These are phyloP conservation scores for Saguinus imperator DNA, from an alignment of 2,113 vertebrate genomes.

Conservation along the genomic window DNA sequence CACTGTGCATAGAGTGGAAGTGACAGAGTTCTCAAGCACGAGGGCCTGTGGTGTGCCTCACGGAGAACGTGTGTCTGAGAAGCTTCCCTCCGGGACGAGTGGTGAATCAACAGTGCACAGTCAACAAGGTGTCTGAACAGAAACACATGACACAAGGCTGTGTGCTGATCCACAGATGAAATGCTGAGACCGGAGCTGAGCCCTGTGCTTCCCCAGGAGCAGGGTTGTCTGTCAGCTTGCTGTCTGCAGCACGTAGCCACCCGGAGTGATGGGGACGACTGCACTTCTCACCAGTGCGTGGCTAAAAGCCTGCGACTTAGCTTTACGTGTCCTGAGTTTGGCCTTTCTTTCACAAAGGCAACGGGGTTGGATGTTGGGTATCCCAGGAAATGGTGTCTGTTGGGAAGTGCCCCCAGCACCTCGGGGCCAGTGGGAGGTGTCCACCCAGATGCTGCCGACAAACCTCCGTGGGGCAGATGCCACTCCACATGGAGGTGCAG, in stretches of 20 bases:
- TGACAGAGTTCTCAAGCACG: background rate
- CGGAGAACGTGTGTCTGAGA: background rate
- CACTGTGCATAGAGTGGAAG: background rate
- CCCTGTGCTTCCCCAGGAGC: background rate
- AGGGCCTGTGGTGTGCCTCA: background rate
- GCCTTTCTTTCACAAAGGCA: background rate
- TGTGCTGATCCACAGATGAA: background rate
- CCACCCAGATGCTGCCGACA: background rate
- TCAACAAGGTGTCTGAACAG: background rate
- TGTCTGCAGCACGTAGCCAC: rapidly evolving
- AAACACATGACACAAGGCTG: background rate
- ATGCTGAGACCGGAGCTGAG: background rate
- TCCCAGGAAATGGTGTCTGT: background rate
- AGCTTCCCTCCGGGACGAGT: background rate
- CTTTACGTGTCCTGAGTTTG: background rate
- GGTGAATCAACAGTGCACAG: too few species aligned
- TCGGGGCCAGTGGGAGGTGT: background rate
- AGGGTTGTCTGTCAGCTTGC: background rate
- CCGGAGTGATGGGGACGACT: background rate
- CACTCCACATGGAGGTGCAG: background rate
- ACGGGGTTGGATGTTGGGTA: background rate
- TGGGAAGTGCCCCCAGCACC: background rate
- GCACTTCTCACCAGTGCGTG: background rate
- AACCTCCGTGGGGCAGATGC: rapidly evolving
- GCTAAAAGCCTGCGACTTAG: background rate